phyloP scores from a whole-genome alignment of 2,888 invertebrate species.

The Dasypolia templi region DNA sequence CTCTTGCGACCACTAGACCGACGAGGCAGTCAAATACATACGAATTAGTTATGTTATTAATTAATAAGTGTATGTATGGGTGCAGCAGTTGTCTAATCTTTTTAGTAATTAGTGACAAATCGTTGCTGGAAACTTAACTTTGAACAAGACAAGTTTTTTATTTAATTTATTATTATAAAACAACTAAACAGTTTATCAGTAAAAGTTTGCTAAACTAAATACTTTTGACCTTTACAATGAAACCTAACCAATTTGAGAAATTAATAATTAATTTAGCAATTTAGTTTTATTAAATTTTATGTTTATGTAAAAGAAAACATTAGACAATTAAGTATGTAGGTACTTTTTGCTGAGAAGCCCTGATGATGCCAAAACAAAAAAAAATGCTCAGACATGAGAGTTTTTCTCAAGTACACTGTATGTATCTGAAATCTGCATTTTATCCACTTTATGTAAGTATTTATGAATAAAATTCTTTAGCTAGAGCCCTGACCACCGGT shows the following conservation, averaged over 20 bases:
- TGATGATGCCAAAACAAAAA: neutral
- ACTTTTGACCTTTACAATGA: neutral
- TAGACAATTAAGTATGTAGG: neutral
- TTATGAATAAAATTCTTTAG: neutral
- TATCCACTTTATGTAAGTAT: neutral
- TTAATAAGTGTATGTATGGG: neutral
- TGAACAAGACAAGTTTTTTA: neutral
- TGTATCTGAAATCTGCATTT: constrained; percentile 4
- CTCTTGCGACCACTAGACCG: no score
- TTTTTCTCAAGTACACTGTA: constrained; percentile 23
- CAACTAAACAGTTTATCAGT: neutral
- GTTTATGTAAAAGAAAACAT: neutral
- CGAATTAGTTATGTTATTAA: neutral
- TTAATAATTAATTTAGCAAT: neutral
- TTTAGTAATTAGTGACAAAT: neutral
- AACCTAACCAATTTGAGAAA: neutral
- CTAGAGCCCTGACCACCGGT: neutral
- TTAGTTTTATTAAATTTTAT: neutral
- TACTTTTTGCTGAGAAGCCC: neutral
- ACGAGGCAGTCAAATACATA: no score
- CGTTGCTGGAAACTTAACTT: neutral
- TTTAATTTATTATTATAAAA: neutral
- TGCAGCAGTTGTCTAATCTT: neutral
- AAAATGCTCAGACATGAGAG: neutral
- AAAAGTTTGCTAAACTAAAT: neutral